phyloP scores from a whole-genome alignment of 2,113 vertebrate species.

The Siniperca knerii region DNA sequence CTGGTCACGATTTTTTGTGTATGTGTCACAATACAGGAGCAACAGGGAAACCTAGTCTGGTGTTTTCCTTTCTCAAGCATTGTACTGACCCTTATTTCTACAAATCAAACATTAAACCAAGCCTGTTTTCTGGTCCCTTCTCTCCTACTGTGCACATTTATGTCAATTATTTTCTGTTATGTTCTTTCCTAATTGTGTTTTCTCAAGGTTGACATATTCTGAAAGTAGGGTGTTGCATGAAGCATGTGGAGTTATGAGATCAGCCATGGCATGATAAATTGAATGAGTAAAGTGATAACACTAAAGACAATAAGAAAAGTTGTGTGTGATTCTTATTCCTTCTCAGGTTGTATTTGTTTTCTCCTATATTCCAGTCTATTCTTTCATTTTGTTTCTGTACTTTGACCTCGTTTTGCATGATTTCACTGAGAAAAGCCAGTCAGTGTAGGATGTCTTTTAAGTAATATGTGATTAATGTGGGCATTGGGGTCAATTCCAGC shows the following conservation, averaged over 20 bases:
- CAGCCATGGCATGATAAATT: neutral
- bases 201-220: neutral
- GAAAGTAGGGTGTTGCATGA: neutral
- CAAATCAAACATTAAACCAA: neutral
- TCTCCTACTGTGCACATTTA: too few relatives aligned
- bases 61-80: slow-evolving; percentile 24
- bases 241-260: neutral
- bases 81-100: neutral
- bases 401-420: neutral
- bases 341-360: neutral
- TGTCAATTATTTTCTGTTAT: neutral
- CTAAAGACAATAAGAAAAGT: too few relatives aligned
- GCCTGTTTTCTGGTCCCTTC: neutral
- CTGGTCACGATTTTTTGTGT: neutral
- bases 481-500: too few relatives aligned
- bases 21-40: slow-evolving; percentile 25
- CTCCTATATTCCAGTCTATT: neutral
- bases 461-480: neutral
- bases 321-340: neutral
- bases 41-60: neutral
- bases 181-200: neutral
- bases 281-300: neutral
- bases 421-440: neutral
- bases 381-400: neutral
- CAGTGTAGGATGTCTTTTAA: neutral